Base-by-base conservation (phyloP, 2,888 invertebrate species). In the Proisotoma minuta region DNA sequence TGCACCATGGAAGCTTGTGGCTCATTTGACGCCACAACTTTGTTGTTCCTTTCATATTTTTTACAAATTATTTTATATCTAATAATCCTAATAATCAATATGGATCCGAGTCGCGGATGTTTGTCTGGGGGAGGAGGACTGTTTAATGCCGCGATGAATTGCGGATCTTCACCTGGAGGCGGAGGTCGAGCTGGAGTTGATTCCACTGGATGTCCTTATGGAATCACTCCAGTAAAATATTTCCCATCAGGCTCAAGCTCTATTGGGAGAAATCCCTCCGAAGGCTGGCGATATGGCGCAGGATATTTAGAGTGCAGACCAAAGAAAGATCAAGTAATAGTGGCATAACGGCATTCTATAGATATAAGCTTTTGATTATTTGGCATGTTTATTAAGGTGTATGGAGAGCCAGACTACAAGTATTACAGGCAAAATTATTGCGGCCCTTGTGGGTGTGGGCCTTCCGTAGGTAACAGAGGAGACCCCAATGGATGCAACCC, bases 241-340 rank as follows among this genome's bases (percentile, higher is more conserved):
- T 5, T 4, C 39, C 54, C 54, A 3, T 54, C 28, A 27, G 54
- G 54, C 8, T 54, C 64, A 10, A 34, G 48, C 12, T 64, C 64
- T 1, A 4, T 64, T 12, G 39, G 34, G 12, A 22, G 64, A 39
- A 10, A 22, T 2, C 27, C 39, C 1, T 64, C 60, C 60, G 64
- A 64, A 15, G 64, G 64, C 2, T 64, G 64, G 64, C 50, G 64
- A 18, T 64, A 64, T 34, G 64, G 64, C 10, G 12, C 60, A 22
- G 61, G 61, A 29, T 61, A 64, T 20, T n/a, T 58, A 8, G 58
- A 40, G 3, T 48, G 49, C 3, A 61, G 61, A 29, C 52, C 20
- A 26, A 60, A 58, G 22, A 57, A 34, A 26, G 63, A 59, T 49
- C 24, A 23, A 26, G 15, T 15, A 48, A n/a, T 39, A 20, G 12